Conservation (phyloP, 2,888 invertebrate species). For the Itoplectis maculator region DNA sequence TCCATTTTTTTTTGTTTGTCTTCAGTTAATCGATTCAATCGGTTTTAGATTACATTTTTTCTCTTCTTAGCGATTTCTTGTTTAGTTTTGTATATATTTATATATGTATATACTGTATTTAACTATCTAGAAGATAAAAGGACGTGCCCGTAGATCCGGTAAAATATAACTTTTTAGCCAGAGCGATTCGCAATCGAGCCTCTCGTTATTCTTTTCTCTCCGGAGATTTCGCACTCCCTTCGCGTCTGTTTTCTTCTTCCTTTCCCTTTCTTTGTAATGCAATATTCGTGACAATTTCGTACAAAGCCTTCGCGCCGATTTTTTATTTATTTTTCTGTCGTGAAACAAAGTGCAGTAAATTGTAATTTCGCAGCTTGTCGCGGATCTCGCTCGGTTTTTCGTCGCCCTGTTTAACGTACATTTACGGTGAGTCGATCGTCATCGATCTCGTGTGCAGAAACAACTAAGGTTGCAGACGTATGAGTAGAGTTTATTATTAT, state of each 20-base stretch:
- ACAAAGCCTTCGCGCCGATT: background rate
- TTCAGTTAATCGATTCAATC: slow-evolving; percentile 40
- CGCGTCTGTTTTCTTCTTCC: slow-evolving; percentile 3
- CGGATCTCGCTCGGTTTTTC: slow-evolving; percentile 15
- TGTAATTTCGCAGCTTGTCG: background rate
- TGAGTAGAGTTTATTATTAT: slow-evolving; percentile 20
- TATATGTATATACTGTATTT: slow-evolving; percentile 27
- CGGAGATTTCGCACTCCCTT: slow-evolving; percentile 24
- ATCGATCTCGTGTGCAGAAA: slow-evolving; percentile 30
- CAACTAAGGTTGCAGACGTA: slow-evolving; percentile 22
- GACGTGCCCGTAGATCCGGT: slow-evolving; percentile 64
- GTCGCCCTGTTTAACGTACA: slow-evolving; percentile 11
- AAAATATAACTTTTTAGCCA: slow-evolving; percentile 62
- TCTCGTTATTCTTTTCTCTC: slow-evolving; percentile 39
- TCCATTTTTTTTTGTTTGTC: slow-evolving; percentile 10
- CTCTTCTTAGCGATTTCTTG: background rate
- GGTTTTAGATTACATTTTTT: slow-evolving; percentile 15
- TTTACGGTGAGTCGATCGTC: slow-evolving; percentile 16
- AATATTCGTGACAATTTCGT: slow-evolving; percentile 9
- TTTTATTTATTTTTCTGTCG: background rate
- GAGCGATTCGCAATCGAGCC: slow-evolving; percentile 33
- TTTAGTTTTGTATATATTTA: background rate
- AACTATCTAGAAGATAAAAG: slow-evolving; percentile 51
- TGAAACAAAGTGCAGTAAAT: background rate
- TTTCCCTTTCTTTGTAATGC: slow-evolving; percentile 15